A percentile compares a stretch with the other conserved stretches of the same genome.
phyloP scores from a whole-genome alignment of 2,113 vertebrate genomes.

The Girardinichthys multiradiatus region DNA sequence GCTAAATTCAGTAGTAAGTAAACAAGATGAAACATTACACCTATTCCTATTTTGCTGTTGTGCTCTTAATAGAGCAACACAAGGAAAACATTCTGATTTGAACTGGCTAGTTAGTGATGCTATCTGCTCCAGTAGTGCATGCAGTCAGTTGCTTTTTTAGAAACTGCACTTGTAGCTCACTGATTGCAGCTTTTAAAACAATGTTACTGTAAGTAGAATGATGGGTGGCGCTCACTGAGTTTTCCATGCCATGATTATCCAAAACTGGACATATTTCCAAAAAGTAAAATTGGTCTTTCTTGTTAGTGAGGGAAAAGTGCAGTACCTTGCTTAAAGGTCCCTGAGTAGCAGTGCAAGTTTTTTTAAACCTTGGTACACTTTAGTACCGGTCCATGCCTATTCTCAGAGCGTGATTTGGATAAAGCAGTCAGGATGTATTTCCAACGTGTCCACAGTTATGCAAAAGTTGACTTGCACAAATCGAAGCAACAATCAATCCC shows the following conservation, averaged over 20 bases:
- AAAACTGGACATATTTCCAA: not conserved
- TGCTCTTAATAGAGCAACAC: not conserved
- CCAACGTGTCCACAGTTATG: conserved; percentile 17
- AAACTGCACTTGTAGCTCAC: not conserved
- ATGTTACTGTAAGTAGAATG: not conserved
- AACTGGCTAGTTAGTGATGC: not conserved
- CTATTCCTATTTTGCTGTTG: not conserved
- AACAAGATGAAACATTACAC: no score
- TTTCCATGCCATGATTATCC: not conserved
- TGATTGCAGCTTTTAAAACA: not conserved
- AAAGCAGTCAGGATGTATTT: conserved; percentile 1
- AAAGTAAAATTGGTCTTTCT: not conserved
- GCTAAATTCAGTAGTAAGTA: not conserved
- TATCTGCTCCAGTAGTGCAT: not conserved
- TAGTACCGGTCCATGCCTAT: not conserved
- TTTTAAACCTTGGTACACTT: not conserved
- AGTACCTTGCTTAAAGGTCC: not conserved
- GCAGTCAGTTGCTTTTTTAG: not conserved
- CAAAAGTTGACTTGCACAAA: conserved; percentile 20
- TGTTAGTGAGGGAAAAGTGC: not conserved
- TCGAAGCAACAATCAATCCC: conserved; percentile 2
- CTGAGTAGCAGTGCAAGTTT: not conserved
- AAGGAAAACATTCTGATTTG: no score
- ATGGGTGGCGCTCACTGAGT: not conserved
- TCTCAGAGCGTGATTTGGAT: conserved; percentile 14